Conservation (phyloP, 2,888 invertebrate species). For the Chloroclysta siterata region DNA sequence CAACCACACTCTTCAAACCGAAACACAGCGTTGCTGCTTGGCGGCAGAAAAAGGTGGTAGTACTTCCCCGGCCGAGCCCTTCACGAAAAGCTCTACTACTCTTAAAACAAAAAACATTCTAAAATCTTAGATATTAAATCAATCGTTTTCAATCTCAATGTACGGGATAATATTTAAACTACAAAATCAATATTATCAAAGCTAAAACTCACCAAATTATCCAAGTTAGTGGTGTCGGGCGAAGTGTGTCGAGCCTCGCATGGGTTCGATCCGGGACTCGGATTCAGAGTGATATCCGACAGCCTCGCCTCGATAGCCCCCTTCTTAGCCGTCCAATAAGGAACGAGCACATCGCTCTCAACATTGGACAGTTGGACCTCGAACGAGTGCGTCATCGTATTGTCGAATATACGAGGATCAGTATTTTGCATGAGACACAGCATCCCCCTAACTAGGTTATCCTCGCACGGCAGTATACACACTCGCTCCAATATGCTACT, state of each 20-base stretch:
- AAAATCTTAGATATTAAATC: too few relatives aligned
- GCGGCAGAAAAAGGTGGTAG: too few relatives aligned
- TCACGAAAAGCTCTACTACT: too few relatives aligned
- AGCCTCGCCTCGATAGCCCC: not conserved
- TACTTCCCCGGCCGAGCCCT: too few relatives aligned
- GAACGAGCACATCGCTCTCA: slow-evolving; percentile 45
- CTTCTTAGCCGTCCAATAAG: slow-evolving; percentile 43
- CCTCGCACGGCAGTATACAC: slow-evolving; percentile 65
- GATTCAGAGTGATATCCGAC: not conserved
- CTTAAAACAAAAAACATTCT: too few relatives aligned
- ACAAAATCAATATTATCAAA: too few relatives aligned
- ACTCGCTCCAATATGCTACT: slow-evolving; percentile 65
- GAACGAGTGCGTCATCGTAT: slow-evolving; percentile 54
- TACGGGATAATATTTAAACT: too few relatives aligned
- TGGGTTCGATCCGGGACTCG: not conserved
- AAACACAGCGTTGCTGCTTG: too few relatives aligned
- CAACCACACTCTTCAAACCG: too few relatives aligned
- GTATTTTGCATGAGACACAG: slow-evolving; percentile 61
- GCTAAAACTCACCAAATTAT: slow-evolving; percentile 60
- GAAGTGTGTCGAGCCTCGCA: slow-evolving; percentile 51
- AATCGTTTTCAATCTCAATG: too few relatives aligned
- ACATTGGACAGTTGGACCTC: slow-evolving; percentile 52
- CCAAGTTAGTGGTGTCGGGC: slow-evolving; percentile 67
- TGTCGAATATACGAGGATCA: slow-evolving; percentile 52
- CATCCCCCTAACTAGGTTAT: slow-evolving; percentile 52